phyloP scores from a whole-genome alignment of 2,113 vertebrate species.

The Lophius piscatorius region DNA sequence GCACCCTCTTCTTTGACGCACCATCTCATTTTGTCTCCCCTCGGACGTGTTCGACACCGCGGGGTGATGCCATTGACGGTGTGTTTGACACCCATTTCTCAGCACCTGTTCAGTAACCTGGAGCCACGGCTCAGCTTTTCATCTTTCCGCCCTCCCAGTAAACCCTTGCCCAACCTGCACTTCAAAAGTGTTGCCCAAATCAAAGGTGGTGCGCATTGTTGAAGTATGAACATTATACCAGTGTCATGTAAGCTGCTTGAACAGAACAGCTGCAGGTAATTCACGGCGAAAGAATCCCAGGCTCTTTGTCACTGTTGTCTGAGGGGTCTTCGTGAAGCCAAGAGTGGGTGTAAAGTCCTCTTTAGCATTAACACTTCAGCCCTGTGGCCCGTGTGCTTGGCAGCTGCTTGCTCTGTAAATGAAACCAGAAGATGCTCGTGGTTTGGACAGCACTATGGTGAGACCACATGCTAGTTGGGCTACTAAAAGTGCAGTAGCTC shows the following conservation, averaged over 20 bases:
- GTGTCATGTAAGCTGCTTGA: conserved; percentile 71
- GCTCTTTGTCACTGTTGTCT: conserved; percentile 72
- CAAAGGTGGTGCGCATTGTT: conserved; percentile 70
- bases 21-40: conserved; percentile 52
- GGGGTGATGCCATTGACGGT: conserved; percentile 52
- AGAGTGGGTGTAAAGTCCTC: conserved; percentile 67
- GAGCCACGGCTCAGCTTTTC: conserved; percentile 60
- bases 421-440: conserved; percentile 82
- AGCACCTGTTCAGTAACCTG: conserved; percentile 71
- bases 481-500: conserved; percentile 74
- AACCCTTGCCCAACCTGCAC: conserved; percentile 17
- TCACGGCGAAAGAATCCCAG: conserved; percentile 56
- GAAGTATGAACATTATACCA: conserved; percentile 66
- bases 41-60: conserved; percentile 35
- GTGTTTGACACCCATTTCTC: conserved; percentile 51
- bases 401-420: conserved; percentile 75
- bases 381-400: conserved; percentile 77
- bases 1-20: conserved; percentile 57
- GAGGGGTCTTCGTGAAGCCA: conserved; percentile 51
- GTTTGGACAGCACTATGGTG: conserved; percentile 70
- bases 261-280: conserved; percentile 75
- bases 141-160: conserved; percentile 40
- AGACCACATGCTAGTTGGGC: conserved; percentile 78
- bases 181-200: conserved; percentile 68
- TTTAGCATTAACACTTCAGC: conserved; percentile 72